Evolutionary conservation across 2,797 vertebrate genomes (phyloP).

Genomic region (Gila robusta): DNA sequence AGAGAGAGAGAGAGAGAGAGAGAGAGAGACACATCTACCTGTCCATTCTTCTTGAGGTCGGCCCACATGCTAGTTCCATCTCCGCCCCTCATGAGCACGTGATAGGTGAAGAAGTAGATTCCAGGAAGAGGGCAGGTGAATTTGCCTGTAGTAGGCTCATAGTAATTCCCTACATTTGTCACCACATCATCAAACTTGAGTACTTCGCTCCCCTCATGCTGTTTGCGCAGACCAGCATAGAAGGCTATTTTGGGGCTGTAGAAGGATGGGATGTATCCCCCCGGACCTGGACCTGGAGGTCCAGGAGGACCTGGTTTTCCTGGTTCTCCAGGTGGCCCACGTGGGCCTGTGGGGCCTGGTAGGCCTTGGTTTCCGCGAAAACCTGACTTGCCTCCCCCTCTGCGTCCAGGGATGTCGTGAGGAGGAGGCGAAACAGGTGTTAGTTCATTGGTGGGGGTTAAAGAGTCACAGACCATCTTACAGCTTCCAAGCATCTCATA

Average conservation of each 20-base stretch:
- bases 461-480: constrained; percentile 88
- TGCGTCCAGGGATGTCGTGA: constrained; percentile 86
- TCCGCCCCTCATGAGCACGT: constrained; percentile 86
- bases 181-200: constrained; percentile 89
- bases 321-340: constrained; percentile 81
- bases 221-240: constrained; percentile 85
- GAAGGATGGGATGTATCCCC: constrained; percentile 83
- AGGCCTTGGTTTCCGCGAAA: constrained; percentile 85
- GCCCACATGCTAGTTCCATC: constrained; percentile 90
- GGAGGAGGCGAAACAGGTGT: constrained; percentile 76
- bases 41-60: constrained; percentile 88
- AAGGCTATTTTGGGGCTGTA: constrained; percentile 89
- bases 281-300: constrained; percentile 82
- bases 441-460: constrained; percentile 75
- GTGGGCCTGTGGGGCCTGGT: constrained; percentile 81
- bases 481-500: constrained; percentile 94
- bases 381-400: constrained; percentile 81
- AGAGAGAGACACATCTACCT: constrained; percentile 75
- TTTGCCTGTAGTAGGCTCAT: constrained; percentile 87
- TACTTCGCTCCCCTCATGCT: constrained; percentile 87
- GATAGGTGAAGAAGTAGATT: constrained; percentile 89
- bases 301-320: constrained; percentile 84
- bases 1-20: neutral
- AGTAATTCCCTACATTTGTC: constrained; percentile 91
- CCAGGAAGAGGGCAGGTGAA: constrained; percentile 89